Percentiles rank a stretch among this genome's conserved stretches.
Conservation (phyloP, 2,797 vertebrate species). For the Capromys pilorides region DNA sequence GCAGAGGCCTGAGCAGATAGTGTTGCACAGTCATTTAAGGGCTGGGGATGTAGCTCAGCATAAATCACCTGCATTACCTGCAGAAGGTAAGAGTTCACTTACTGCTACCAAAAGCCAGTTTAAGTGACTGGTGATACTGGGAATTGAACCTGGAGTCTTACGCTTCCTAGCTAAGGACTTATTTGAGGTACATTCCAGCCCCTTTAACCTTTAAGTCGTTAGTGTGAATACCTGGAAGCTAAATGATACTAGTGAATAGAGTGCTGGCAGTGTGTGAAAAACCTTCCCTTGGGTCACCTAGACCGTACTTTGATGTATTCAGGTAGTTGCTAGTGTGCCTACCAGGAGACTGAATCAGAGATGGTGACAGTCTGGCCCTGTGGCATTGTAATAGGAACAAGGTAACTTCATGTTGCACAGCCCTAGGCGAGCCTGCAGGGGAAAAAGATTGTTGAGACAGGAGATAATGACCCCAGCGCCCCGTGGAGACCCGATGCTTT, state of each 20-base stretch:
- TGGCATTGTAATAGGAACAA: conserved; percentile 17
- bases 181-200: neutral
- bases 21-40: neutral
- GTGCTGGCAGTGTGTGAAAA: neutral
- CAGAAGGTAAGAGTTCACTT: too few species aligned
- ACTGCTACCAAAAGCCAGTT: neutral
- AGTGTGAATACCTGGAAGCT: neutral
- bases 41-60: too few species aligned
- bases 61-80: too few species aligned
- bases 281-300: neutral
- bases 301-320: neutral
- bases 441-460: neutral
- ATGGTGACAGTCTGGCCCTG: conserved; percentile 24
- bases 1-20: neutral
- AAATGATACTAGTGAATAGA: neutral
- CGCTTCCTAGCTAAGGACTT: neutral
- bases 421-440: neutral
- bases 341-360: neutral
- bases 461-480: neutral
- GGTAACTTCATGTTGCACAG: neutral
- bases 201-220: neutral
- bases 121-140: neutral
- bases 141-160: neutral
- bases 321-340: neutral
- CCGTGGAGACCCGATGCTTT: neutral